A percentile compares a stretch with the other conserved stretches of the same genome.
These are phyloP conservation scores for Scotopteryx bipunctaria DNA, from an alignment of 2,888 invertebrate species.

Conservation along the genomic window DNA sequence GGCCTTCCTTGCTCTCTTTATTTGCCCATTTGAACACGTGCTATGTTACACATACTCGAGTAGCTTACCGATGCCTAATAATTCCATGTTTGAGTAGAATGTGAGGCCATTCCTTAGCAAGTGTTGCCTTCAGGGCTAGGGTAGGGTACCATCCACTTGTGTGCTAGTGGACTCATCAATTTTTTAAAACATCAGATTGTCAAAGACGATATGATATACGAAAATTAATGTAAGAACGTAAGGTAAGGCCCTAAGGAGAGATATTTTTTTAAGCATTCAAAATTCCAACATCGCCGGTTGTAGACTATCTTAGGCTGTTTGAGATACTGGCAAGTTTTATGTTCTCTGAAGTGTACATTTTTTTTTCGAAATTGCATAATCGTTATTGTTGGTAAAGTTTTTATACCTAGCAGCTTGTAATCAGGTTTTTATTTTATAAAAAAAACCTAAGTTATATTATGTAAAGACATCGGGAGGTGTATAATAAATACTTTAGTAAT, in stretches of 20 bases:
- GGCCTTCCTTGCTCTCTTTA: constrained; percentile 75
- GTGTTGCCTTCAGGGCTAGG: constrained; percentile 61
- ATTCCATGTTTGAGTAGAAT: constrained; percentile 45
- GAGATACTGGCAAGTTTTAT: constrained; percentile 34
- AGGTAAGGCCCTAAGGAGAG: constrained; percentile 80
- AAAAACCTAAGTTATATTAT: constrained; percentile 66
- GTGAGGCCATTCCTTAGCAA: constrained; percentile 51
- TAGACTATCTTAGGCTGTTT: constrained; percentile 61
- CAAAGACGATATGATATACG: constrained; percentile 81
- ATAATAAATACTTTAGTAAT: constrained; percentile 76
- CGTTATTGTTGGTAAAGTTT: constrained; percentile 76
- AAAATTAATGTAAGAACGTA: constrained; percentile 78
- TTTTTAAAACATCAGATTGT: constrained; percentile 74
- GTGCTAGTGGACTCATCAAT: constrained; percentile 63
- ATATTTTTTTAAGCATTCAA: constrained; percentile 82
- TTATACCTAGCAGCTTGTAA: constrained; percentile 79
- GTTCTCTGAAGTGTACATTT: constrained; percentile 55
- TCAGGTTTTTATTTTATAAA: constrained; percentile 70
- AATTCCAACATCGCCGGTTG: constrained; percentile 70
- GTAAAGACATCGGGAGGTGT: constrained; percentile 74
- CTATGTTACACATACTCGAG: constrained; percentile 62
- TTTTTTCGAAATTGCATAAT: constrained; percentile 73
- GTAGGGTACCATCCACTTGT: constrained; percentile 58
- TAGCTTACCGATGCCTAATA: constrained; percentile 59
- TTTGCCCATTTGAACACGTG: constrained; percentile 68